Percentiles rank a stretch among this genome's conserved stretches.
These are phyloP conservation scores for Cerceris rybyensis DNA, from an alignment of 2,888 invertebrate species.

Conservation along the genomic window DNA sequence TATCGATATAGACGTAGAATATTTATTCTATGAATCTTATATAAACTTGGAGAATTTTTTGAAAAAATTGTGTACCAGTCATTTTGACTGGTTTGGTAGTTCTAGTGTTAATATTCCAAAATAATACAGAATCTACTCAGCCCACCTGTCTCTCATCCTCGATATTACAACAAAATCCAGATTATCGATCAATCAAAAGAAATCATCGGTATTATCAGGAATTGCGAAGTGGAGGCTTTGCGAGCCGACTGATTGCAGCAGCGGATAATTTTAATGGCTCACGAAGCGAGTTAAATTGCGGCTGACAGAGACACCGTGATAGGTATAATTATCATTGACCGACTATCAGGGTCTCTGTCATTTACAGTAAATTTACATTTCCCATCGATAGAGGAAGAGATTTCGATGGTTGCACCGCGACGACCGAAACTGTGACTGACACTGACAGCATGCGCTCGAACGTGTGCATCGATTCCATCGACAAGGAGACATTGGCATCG, in stretches of 20 bases:
- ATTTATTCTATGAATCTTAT: too few relatives aligned
- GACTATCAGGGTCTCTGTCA: conserved; percentile 52
- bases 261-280: conserved; percentile 52
- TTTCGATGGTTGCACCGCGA: conserved; percentile 28
- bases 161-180: too few relatives aligned
- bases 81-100: too few relatives aligned
- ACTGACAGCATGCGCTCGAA: conserved; percentile 7
- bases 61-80: too few relatives aligned
- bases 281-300: conserved; percentile 37
- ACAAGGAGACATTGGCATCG: too few relatives aligned
- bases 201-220: neutral
- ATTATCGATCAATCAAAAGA: neutral
- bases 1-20: too few relatives aligned
- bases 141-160: too few relatives aligned
- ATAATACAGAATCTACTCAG: too few relatives aligned
- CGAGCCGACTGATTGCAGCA: conserved; percentile 20
- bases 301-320: conserved; percentile 16
- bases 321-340: conserved; percentile 52
- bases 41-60: too few relatives aligned
- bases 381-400: conserved; percentile 35
- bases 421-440: conserved; percentile 22
- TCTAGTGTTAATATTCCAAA: too few relatives aligned
- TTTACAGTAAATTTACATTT: conserved; percentile 57
- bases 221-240: neutral
- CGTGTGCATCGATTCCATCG: neutral